Conservation (phyloP, 2,888 invertebrate species). For the Linnaemya tessellans region DNA sequence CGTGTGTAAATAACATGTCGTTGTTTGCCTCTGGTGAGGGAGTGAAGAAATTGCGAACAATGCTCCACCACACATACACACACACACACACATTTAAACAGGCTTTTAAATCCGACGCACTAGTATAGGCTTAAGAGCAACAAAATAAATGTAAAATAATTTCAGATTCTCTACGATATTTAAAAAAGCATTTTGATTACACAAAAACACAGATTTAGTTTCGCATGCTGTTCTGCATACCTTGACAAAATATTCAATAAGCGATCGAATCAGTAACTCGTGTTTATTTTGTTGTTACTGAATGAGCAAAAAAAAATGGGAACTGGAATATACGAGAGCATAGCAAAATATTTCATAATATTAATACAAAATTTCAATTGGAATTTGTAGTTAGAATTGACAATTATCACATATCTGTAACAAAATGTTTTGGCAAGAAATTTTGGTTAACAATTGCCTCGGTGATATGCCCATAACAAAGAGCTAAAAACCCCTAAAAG, state of each 20-base stretch:
- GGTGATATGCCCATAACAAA: no score
- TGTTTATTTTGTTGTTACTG: conserved; percentile 18
- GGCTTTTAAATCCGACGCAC: no score
- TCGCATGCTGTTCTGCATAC: conserved; percentile 17
- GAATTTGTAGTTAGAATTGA: background rate
- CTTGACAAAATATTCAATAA: conserved; percentile 44
- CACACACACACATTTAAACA: background rate
- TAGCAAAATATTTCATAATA: background rate
- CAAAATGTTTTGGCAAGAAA: no score
- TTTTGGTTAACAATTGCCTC: no score
- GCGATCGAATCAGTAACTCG: conserved; percentile 29
- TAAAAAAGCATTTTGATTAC: conserved; percentile 1
- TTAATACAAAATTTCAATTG: background rate
- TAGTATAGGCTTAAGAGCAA: conserved; percentile 7
- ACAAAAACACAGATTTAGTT: conserved; percentile 16
- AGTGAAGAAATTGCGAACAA: conserved; percentile 1
- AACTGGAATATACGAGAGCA: background rate
- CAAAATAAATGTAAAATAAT: background rate
- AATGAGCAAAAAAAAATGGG: background rate
- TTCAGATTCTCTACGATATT: background rate
- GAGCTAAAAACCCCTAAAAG: no score
- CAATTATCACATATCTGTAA: background rate
- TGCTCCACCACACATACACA: background rate
- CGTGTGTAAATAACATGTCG: conserved; percentile 81
- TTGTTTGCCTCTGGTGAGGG: conserved; percentile 51